phyloP scores from a whole-genome alignment of 2,888 invertebrate species.

The Pelosia muscerda region DNA sequence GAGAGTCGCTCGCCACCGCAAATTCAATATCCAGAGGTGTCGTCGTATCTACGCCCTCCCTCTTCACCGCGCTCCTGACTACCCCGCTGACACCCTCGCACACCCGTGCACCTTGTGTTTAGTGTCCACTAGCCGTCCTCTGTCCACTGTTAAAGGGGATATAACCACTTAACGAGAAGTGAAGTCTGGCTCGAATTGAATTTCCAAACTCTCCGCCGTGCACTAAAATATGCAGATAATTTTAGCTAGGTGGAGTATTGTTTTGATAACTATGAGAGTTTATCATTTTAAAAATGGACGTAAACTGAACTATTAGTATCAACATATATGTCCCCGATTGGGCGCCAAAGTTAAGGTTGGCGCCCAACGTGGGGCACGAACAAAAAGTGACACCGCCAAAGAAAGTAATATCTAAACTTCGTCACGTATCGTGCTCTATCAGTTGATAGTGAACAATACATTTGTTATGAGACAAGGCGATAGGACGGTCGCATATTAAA shows the following conservation, averaged over 20 bases:
- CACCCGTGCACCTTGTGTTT: conserved; percentile 70
- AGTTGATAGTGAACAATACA: conserved; percentile 56
- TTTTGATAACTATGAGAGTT: neutral
- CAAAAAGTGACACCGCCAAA: conserved; percentile 3
- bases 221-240: conserved; percentile 62
- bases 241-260: conserved; percentile 30
- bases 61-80: conserved; percentile 34
- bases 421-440: conserved; percentile 56
- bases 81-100: conserved; percentile 34
- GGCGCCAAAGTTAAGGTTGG: conserved; percentile 33
- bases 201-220: conserved; percentile 67
- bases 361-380: conserved; percentile 9
- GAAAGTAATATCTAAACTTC: conserved; percentile 21
- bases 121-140: conserved; percentile 74
- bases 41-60: conserved; percentile 59
- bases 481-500: conserved; percentile 83
- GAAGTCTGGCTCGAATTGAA: conserved; percentile 83
- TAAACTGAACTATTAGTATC: neutral
- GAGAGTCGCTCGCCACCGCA: conserved; percentile 78
- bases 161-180: conserved; percentile 84
- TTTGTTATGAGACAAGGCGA: conserved; percentile 53
- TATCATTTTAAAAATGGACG: neutral
- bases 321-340: conserved; percentile 30
- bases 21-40: conserved; percentile 86
- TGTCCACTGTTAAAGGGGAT: conserved; percentile 75